Evolutionary conservation across 1,140 invertebrate genomes (phyloP).

Genomic region (Pseudomyrmex cubaensis): DNA sequence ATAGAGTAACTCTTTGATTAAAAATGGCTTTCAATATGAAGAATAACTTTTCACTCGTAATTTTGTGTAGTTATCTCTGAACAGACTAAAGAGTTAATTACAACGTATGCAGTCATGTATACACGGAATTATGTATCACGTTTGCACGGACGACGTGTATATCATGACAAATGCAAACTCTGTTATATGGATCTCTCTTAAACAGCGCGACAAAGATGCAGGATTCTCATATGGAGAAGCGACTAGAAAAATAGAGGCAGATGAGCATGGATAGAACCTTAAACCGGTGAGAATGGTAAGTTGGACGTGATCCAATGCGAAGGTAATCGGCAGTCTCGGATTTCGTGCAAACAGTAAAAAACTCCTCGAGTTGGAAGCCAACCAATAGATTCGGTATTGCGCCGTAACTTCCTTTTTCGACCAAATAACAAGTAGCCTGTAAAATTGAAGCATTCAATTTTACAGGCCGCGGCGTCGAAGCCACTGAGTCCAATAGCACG

Average conservation of each 20-base stretch:
- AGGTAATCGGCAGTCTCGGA: constrained; percentile 76
- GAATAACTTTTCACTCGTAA: neutral
- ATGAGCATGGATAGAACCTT: constrained; percentile 68
- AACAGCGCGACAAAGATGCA: constrained; percentile 46
- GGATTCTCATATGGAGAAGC: constrained; percentile 43
- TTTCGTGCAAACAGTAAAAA: constrained; percentile 73
- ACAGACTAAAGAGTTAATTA: neutral
- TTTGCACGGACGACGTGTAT: neutral
- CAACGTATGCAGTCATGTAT: neutral
- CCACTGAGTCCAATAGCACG: neutral
- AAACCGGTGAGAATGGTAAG: constrained; percentile 74
- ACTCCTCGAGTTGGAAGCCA: constrained; percentile 72
- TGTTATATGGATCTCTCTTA: constrained; percentile 50
- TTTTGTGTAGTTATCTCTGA: neutral
- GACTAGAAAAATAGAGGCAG: constrained; percentile 63
- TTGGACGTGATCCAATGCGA: constrained; percentile 75
- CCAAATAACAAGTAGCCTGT: constrained; percentile 71
- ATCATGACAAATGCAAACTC: constrained; percentile 53
- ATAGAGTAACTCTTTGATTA: neutral
- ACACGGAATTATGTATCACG: constrained; percentile 3
- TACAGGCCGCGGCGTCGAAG: constrained; percentile 32
- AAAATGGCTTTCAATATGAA: neutral
- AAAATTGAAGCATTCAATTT: constrained; percentile 67
- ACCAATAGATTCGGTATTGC: constrained; percentile 73
- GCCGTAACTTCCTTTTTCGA: constrained; percentile 50